A percentile compares a stretch with the other conserved stretches of the same genome.
Evolutionary conservation across 2,113 vertebrate genomes (phyloP).

Genomic region (Theristicus caerulescens): DNA sequence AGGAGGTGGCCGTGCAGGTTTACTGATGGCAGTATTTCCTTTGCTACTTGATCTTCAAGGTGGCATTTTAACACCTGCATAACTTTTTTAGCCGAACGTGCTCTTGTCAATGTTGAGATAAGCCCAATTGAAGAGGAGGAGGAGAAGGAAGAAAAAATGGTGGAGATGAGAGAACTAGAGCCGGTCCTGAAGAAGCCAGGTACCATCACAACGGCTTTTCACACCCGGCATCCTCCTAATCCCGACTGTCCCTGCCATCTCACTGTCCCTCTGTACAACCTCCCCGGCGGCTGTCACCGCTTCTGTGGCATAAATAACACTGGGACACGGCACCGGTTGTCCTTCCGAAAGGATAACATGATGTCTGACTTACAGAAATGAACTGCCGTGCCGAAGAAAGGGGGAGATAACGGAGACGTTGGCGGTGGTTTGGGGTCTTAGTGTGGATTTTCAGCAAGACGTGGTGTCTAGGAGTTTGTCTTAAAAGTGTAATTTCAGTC

Average conservation of each 20-base stretch:
- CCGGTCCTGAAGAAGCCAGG: not conserved
- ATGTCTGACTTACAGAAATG: not conserved
- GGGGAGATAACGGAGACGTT: not conserved
- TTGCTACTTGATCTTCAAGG: not conserved
- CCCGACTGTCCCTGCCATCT: not conserved
- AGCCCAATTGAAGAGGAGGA: constrained; percentile 39
- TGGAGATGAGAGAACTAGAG: constrained; percentile 39
- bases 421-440: not conserved
- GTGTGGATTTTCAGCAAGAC: not conserved
- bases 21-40: not conserved
- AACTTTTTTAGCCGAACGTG: constrained; percentile 56
- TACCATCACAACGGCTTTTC: not conserved
- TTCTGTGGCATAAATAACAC: not conserved
- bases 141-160: not conserved
- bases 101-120: constrained; percentile 53
- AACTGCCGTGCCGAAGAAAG: not conserved
- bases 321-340: not conserved
- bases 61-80: constrained; percentile 13
- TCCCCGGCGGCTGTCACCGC: not conserved
- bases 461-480: not conserved
- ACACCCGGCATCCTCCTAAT: not conserved
- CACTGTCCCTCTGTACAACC: not conserved
- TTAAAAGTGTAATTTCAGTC: not conserved
- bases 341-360: not conserved
- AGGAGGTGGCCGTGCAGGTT: not conserved